These are phyloP conservation scores for Buphagus erythrorhynchus DNA, from an alignment of 2,797 vertebrate species.

Conservation along the genomic window DNA sequence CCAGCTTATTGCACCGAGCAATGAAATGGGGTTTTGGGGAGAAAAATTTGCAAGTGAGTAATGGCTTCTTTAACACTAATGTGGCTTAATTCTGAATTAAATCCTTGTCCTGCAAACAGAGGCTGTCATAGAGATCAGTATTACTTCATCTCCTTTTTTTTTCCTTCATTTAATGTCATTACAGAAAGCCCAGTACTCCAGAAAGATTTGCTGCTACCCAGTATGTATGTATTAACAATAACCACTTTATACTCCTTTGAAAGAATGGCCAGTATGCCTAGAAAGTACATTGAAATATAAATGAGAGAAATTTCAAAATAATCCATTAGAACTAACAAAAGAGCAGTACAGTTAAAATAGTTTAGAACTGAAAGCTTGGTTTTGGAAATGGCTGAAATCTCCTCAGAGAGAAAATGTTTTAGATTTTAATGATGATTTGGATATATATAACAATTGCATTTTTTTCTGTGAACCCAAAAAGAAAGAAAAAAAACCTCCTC, in stretches of 20 bases:
- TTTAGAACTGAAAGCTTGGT: neutral
- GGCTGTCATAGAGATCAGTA: constrained; percentile 63
- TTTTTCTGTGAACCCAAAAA: neutral
- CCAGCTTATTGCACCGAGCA: constrained; percentile 37
- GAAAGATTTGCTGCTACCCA: constrained; percentile 59
- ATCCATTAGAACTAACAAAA: neutral
- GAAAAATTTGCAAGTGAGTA: constrained; percentile 53
- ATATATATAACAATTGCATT: neutral
- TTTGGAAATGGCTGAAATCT: neutral
- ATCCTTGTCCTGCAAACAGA: constrained; percentile 67
- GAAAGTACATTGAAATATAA: constrained; percentile 43
- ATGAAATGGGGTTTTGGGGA: neutral
- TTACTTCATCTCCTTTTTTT: constrained; percentile 68
- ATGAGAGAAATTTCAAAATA: neutral
- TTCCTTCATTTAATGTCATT: constrained; percentile 60
- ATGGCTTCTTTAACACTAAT: constrained; percentile 67
- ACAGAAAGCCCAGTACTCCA: constrained; percentile 51
- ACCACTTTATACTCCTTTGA: constrained; percentile 57
- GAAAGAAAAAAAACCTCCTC: neutral
- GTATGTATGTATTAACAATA: constrained; percentile 61
- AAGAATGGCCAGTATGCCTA: constrained; percentile 20
- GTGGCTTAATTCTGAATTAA: constrained; percentile 71
- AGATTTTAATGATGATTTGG: neutral
- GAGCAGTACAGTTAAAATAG: neutral
- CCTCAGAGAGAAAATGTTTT: neutral